A percentile compares a stretch with the other conserved stretches of the same genome.
phyloP scores from a whole-genome alignment of 2,797 vertebrate genomes.

The Moxostoma hubbsi region DNA sequence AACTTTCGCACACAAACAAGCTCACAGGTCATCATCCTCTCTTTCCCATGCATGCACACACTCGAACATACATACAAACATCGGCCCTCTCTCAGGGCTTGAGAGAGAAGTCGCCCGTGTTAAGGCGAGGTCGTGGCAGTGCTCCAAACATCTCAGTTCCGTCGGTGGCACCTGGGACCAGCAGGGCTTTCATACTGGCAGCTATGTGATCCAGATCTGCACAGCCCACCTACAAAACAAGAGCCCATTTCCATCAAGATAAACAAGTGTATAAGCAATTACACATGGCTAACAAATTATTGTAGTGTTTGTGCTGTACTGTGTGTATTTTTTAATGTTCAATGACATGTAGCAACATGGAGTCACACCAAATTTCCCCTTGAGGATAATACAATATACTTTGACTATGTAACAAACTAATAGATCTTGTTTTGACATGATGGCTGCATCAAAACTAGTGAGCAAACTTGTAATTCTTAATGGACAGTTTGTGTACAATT shows the following conservation, averaged over 20 bases:
- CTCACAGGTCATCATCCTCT: neutral
- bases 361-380: too few species aligned
- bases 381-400: too few species aligned
- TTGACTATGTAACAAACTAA: too few species aligned
- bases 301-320: too few species aligned
- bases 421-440: too few species aligned
- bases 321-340: too few species aligned
- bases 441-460: too few species aligned
- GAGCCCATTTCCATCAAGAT: conserved; percentile 18
- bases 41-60: conserved; percentile 11
- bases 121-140: conserved; percentile 88
- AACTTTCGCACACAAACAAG: conserved; percentile 17
- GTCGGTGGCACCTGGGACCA: conserved; percentile 85
- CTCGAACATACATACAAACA: conserved; percentile 19
- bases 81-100: conserved; percentile 72
- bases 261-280: neutral
- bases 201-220: conserved; percentile 91
- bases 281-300: neutral
- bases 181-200: conserved; percentile 90
- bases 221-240: conserved; percentile 78
- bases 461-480: too few species aligned
- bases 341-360: too few species aligned
- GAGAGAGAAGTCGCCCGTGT: conserved; percentile 90
- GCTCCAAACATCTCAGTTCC: conserved; percentile 92
- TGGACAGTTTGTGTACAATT: too few species aligned